A percentile compares a stretch with the other conserved stretches of the same genome.
Conservation (phyloP, 2,797 vertebrate genomes). For the Sebastes minor region DNA sequence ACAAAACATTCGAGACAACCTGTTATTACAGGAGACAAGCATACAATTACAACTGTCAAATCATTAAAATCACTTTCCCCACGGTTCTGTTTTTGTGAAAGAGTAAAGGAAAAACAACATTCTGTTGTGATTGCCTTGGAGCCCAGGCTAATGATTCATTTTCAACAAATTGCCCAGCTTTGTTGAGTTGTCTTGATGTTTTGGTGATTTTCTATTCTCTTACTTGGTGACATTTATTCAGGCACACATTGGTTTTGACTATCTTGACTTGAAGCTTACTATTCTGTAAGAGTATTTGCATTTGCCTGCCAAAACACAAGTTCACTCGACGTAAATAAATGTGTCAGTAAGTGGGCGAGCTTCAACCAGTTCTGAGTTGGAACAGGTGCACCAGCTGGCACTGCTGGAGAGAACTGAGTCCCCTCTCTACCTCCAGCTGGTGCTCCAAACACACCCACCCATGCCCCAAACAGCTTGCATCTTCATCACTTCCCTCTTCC, state of each 20-base stretch:
- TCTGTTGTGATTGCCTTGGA: conserved; percentile 21
- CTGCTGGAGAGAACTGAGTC: conserved; percentile 23
- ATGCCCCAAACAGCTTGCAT: conserved; percentile 18
- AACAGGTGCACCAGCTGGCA: conserved; percentile 59
- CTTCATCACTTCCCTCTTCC: conserved; percentile 28
- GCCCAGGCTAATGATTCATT: conserved; percentile 38
- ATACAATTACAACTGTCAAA: conserved; percentile 44
- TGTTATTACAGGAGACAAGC: conserved; percentile 38
- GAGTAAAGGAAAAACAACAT: conserved; percentile 3
- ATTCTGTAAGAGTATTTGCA: not conserved
- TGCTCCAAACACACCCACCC: conserved; percentile 32
- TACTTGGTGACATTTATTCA: not conserved
- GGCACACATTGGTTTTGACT: not conserved
- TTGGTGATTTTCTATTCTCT: not conserved
- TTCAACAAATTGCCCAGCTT: not conserved
- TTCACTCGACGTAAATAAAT: conserved; percentile 26
- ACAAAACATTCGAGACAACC: conserved; percentile 43
- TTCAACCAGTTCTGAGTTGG: conserved; percentile 23
- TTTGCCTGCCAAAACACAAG: conserved; percentile 17
- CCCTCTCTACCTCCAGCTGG: conserved; percentile 52
- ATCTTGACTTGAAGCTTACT: not conserved
- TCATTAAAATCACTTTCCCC: conserved; percentile 25
- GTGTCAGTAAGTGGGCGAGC: conserved; percentile 27
- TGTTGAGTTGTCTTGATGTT: not conserved
- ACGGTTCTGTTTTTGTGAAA: not conserved